Conservation (phyloP, 2,888 invertebrate genomes). For the Oasisia sp. region DNA sequence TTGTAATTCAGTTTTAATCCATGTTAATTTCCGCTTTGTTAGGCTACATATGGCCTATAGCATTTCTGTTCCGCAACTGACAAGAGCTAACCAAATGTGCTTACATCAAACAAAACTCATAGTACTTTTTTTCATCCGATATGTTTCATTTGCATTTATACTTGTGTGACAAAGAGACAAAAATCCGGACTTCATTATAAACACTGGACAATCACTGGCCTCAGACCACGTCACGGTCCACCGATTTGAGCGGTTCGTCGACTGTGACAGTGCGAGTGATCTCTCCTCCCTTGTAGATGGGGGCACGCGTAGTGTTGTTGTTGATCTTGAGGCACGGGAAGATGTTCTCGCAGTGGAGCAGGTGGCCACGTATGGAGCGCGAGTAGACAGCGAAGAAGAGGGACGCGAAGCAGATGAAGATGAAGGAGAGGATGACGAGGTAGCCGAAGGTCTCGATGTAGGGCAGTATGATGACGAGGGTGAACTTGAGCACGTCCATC, state of each 20-base stretch:
- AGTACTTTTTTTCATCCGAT: too few relatives aligned
- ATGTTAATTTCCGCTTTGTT: too few relatives aligned
- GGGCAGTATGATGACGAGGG: slow-evolving; percentile 67
- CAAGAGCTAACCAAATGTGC: too few relatives aligned
- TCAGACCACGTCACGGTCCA: not conserved
- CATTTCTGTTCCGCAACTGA: too few relatives aligned
- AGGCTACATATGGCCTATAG: too few relatives aligned
- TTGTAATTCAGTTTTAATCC: not conserved
- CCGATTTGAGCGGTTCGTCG: not conserved
- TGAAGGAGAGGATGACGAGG: slow-evolving; percentile 67
- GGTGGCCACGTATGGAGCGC: slow-evolving; percentile 28
- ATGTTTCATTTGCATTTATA: too few relatives aligned
- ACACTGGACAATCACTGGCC: not conserved
- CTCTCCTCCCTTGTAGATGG: not conserved
- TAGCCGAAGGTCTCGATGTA: slow-evolving; percentile 67
- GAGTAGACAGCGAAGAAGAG: slow-evolving; percentile 56
- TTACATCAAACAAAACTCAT: too few relatives aligned
- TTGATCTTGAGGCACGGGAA: not conserved
- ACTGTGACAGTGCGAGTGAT: not conserved
- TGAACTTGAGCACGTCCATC: slow-evolving; percentile 69
- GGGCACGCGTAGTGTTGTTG: not conserved
- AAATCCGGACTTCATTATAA: not conserved
- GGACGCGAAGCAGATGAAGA: slow-evolving; percentile 56
- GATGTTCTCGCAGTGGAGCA: not conserved
- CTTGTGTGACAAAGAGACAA: too few relatives aligned